Percentiles rank a stretch among this genome's conserved stretches.
Conservation (phyloP, 2,113 vertebrate genomes). For the Pica pica region DNA sequence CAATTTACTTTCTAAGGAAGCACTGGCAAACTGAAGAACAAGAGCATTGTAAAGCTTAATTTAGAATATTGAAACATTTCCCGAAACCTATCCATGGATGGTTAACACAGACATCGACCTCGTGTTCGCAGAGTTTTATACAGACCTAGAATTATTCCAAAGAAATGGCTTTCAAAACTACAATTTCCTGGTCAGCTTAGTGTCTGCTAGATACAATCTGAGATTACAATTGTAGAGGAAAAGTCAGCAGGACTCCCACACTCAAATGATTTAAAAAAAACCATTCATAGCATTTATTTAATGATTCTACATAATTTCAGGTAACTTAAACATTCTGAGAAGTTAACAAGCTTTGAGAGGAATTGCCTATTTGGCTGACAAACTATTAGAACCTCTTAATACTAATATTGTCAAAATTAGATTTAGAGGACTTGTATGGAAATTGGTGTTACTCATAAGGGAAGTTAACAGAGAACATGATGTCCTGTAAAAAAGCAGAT, state of each 20-base stretch:
- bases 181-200: not conserved
- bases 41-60: not conserved
- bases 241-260: not conserved
- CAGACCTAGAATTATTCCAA: not conserved
- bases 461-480: not conserved
- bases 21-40: not conserved
- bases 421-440: not conserved
- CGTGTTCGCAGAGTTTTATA: not conserved
- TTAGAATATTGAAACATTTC: not conserved
- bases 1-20: conserved; percentile 7
- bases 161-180: not conserved
- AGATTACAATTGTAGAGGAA: not conserved
- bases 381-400: not conserved
- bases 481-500: not conserved
- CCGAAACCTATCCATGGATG: not conserved
- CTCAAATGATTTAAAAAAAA: not conserved
- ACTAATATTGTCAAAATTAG: not conserved
- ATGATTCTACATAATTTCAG: not conserved
- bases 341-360: not conserved
- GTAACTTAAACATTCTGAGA: not conserved
- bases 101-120: not conserved
- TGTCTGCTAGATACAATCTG: not conserved
- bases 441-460: not conserved
- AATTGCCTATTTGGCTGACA: not conserved
- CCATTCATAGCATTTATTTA: not conserved